A percentile compares a stretch with the other conserved stretches of the same genome.
Conservation (phyloP, 2,797 vertebrate species). For the Urocyon cinereoargenteus region DNA sequence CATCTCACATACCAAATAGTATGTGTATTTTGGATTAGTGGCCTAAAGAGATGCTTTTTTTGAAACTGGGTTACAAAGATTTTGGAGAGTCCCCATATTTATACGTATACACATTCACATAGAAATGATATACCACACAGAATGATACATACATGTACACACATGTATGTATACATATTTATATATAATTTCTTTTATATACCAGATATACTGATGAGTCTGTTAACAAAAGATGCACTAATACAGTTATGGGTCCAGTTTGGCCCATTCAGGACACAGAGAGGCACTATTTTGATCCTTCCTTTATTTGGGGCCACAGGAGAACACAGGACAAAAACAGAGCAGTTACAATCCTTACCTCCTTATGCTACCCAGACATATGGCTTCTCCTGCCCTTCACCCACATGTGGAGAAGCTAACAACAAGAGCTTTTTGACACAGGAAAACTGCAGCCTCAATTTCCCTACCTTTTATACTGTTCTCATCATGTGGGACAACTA, state of each 20-base stretch:
- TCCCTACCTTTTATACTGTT: background rate
- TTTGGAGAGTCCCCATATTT: background rate
- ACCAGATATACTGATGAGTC: background rate
- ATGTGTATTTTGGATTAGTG: background rate
- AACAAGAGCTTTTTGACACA: background rate
- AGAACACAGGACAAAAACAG: background rate
- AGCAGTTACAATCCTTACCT: background rate
- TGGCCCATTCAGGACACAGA: background rate
- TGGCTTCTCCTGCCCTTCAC: background rate
- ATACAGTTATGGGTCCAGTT: background rate
- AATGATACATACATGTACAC: background rate
- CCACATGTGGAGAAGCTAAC: rapidly evolving
- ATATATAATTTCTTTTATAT: background rate
- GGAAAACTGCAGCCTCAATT: background rate
- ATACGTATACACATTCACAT: background rate
- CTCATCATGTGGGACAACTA: background rate
- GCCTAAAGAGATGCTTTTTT: background rate
- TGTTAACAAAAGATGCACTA: background rate
- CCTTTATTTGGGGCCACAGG: background rate
- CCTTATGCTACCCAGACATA: rapidly evolving
- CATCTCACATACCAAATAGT: background rate
- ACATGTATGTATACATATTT: background rate
- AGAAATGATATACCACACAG: background rate
- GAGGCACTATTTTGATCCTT: background rate
- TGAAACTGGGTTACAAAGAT: background rate